Evolutionary conservation across 2,113 vertebrate species (phyloP), one percentile per base, ranked within the genome.

Genomic region (Plecturocebus donacophilus): DNA sequence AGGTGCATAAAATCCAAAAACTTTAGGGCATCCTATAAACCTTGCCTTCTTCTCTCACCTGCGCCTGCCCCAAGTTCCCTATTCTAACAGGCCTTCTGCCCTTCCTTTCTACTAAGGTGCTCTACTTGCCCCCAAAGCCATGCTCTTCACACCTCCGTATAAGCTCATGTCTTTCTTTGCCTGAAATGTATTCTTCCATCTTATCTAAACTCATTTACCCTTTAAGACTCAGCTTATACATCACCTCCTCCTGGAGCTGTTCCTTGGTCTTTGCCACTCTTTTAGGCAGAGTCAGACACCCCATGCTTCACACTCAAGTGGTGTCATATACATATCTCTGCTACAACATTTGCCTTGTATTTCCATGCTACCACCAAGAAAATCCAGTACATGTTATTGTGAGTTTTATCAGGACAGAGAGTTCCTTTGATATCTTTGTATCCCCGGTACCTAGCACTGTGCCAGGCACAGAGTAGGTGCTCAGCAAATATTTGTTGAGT

Each of bases 401-500:
- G 32, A 77, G 12, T 90, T 93, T 64, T 81, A 70, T 77, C 52
- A 87, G 32, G 17, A 94, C 27, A 88, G 30, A 35, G 32, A n/a
- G 6, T 64, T 47, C 68, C 40, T 58, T 81, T 45, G 19, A 71
- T 25, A 86, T 38, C 35, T 87, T 52, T 96, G 73, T 68, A 71
- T 70, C 19, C 68, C 70, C 40, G 49, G 5, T 90, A 75, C 40
- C 49, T 77, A 70, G 25, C 61, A 42, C 11, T 23, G 30, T 79
- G 42, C n/a, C 49, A 83, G 45, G n/a, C 8, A 95, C 38, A 91
- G 7, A 80, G 38, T 23, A 54, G 45, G 25, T n/a, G 9, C 8
- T 88, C 87, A 87, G 79, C 52, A 94, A 91, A 87, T 83, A 47
- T 35, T 87, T 87, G 12, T 56, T 73, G 9, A 88, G 70, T n/a